These are phyloP conservation scores for Hydrotaea diabolus DNA, from an alignment of 2,888 invertebrate species.

Conservation along the genomic window DNA sequence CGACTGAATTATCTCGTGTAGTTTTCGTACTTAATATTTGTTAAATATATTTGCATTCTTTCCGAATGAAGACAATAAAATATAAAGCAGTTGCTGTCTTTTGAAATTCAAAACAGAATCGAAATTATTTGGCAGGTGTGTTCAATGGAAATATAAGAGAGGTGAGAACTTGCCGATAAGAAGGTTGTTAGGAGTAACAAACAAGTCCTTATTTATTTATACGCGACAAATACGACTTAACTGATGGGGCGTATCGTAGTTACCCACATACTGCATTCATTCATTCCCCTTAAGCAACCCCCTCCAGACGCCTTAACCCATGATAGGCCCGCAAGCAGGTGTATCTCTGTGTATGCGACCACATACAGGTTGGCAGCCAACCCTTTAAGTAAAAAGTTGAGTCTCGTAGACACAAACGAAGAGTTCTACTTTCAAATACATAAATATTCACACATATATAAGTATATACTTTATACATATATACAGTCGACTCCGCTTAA, in stretches of 20 bases:
- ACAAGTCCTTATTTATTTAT: constrained; percentile 39
- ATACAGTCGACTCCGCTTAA: no score
- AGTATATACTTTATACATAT: no score
- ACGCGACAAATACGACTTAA: neutral
- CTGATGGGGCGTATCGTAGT: neutral
- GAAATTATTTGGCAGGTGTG: neutral
- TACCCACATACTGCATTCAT: neutral
- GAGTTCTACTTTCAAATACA: no score
- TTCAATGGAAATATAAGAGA: neutral
- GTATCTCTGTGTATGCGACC: no score
- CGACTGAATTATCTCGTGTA: neutral
- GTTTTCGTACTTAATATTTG: no score
- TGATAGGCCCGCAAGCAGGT: no score
- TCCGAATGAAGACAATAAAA: neutral
- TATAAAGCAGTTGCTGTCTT: neutral
- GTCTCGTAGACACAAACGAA: no score
- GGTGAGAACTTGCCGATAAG: neutral
- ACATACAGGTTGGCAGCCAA: no score
- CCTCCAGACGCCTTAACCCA: neutral
- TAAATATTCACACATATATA: no score
- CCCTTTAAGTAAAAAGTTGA: no score
- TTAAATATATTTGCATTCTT: no score
- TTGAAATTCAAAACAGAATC: neutral
- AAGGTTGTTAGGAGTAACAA: constrained; percentile 44
- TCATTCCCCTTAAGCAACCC: neutral